Evolutionary conservation across 2,113 vertebrate species (phyloP), one percentile per base, ranked within the genome.

Genomic region (Calyptommatus sinebrachiatus): DNA sequence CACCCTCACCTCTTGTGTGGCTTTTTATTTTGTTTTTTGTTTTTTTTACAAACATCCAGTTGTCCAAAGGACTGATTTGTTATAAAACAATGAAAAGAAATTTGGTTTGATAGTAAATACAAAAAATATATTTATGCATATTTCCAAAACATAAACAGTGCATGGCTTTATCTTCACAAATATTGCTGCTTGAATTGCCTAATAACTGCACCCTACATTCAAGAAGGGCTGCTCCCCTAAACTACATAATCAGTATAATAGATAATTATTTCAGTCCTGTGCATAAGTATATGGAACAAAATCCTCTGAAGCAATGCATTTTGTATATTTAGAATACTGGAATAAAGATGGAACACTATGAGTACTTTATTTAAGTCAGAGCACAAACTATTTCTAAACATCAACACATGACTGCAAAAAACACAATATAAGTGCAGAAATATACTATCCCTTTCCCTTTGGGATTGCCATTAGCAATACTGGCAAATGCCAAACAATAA

Each of bases 401-500:
- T 45, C 69, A 31, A 41, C 29, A 45, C 28, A 12, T 35, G 31
- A 65, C 24, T 10, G 65, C n/a, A 18, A 24, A 45, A 26, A 21
- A 10, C 60, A 45, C 16, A 5, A 14, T 1, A 14, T 35, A 24
- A 53, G 41, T 3, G 35, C 46, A 21, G 41, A 69, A 31, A 28
- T 41, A 69, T 41, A 4, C 16, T 71, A n/a, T 10, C 14, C 16
- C 45, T 24, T 24, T 35, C 53, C 2, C 7, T 35, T 77, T 73
- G 35, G 35, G 35, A 41, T 41, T 84, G 82, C 83, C 81, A 86
- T 78, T 65, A 87, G 62, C 50, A 73, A 21, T 35, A 88, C 84
- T 85, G 87, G 78, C 81, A 89, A 83, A 10, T 57, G 66, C 46
- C 87, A 75, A 84, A 57, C n/a, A 85, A 79, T 88, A 84, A 9